Evolutionary conservation across 2,113 vertebrate genomes (phyloP).

Genomic region (Calidris pugnax): DNA sequence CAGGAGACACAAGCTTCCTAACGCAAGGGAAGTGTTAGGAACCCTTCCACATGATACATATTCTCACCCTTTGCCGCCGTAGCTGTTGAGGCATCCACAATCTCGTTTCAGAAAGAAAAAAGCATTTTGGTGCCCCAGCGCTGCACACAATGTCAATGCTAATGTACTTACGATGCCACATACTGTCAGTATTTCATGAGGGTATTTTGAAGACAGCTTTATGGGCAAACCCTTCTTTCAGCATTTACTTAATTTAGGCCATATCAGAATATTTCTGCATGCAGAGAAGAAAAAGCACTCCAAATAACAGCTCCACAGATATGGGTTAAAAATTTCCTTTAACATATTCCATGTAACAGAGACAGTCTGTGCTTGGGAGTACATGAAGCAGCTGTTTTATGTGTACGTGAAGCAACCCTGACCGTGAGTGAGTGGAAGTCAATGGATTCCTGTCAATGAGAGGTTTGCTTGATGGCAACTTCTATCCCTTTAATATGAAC

Average conservation of each 20-base stretch:
- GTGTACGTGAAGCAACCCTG: neutral
- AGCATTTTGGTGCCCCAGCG: neutral
- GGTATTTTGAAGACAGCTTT: neutral
- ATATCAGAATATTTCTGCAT: neutral
- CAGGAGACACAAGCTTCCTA: neutral
- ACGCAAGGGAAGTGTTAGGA: neutral
- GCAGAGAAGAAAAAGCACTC: neutral
- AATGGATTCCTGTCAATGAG: neutral
- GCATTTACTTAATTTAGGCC: neutral
- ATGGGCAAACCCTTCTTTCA: neutral
- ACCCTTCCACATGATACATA: rapidly evolving
- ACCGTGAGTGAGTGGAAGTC: neutral
- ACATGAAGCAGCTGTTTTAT: neutral
- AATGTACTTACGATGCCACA: neutral
- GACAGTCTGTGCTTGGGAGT: neutral
- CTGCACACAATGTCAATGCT: neutral
- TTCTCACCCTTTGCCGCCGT: neutral
- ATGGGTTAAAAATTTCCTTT: neutral
- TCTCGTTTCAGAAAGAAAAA: neutral
- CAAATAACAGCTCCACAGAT: neutral
- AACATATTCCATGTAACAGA: neutral
- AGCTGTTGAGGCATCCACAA: neutral
- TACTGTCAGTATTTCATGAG: neutral
- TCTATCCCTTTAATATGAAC: neutral
- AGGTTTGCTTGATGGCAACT: neutral